A percentile compares a stretch with the other conserved stretches of the same genome.
Evolutionary conservation across 2,797 vertebrate genomes (phyloP).

Genomic region (Macrochelys suwanniensis): DNA sequence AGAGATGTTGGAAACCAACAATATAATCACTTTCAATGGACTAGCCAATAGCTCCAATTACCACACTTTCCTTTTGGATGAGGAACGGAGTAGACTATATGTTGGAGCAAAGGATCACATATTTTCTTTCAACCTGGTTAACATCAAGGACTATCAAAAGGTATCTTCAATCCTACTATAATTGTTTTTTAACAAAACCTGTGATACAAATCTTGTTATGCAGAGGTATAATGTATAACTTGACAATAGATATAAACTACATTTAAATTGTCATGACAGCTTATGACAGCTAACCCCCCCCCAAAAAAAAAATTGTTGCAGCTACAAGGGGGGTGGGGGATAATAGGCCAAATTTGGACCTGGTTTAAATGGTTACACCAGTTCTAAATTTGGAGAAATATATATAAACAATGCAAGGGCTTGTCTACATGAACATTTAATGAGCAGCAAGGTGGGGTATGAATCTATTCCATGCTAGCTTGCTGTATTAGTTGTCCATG

Average conservation of each 20-base stretch:
- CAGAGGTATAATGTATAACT: background rate
- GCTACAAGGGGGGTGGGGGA: background rate
- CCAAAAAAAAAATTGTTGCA: background rate
- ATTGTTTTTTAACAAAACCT: constrained; percentile 23
- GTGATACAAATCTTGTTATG: background rate
- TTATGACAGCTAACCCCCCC: background rate
- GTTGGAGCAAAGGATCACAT: constrained; percentile 98
- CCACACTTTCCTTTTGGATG: constrained; percentile 96
- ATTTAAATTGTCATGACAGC: background rate
- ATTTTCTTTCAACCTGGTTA: constrained; percentile 96
- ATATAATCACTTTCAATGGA: constrained; percentile 93
- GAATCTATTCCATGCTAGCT: background rate
- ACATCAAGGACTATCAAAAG: constrained; percentile 95
- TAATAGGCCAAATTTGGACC: background rate
- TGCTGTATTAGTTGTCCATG: background rate
- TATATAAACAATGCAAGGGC: background rate
- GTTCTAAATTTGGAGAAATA: background rate
- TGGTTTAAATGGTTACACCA: background rate
- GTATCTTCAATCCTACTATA: constrained; percentile 78
- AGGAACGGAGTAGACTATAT: constrained; percentile 93
- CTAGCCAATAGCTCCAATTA: constrained; percentile 95
- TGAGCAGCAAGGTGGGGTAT: background rate
- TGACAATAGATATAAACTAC: background rate
- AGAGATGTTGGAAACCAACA: constrained; percentile 98
- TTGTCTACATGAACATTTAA: background rate